phyloP scores from a whole-genome alignment of 2,888 invertebrate species.

The Caenorhabditis afra region DNA sequence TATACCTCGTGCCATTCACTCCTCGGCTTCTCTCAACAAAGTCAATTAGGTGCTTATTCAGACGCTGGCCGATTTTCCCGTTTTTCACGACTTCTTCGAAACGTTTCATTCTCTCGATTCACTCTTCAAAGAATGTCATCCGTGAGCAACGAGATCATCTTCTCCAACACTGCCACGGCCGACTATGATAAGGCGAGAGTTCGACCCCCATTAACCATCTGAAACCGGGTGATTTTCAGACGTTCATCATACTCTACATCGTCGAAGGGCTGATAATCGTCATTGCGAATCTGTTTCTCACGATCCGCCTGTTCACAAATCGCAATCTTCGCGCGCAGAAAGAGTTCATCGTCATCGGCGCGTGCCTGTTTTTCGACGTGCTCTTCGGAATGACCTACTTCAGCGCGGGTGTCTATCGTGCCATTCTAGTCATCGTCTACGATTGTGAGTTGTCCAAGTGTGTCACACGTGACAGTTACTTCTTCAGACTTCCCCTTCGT shows the following conservation, averaged over 20 bases:
- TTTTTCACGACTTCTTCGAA: constrained; percentile 1
- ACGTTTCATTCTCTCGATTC: not conserved
- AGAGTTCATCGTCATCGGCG: constrained; percentile 61
- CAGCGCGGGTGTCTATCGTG: constrained; percentile 59
- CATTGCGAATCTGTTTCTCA: constrained; percentile 51
- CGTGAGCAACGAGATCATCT: constrained; percentile 24
- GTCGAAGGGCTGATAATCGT: constrained; percentile 56
- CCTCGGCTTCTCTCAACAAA: no score
- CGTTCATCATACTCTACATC: constrained; percentile 48
- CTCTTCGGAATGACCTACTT: constrained; percentile 68
- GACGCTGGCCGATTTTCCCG: no score
- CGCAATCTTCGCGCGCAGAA: constrained; percentile 56
- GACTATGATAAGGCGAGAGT: constrained; percentile 36
- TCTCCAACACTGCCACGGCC: constrained; percentile 27
- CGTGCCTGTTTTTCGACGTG: constrained; percentile 63
- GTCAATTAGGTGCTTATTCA: not conserved
- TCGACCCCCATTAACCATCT: no score
- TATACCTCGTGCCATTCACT: no score
- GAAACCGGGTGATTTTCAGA: no score
- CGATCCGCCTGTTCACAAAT: constrained; percentile 46
- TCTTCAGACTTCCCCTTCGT: constrained; percentile 61
- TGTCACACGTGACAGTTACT: not conserved
- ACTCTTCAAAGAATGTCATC: not conserved
- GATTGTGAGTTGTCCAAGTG: constrained; percentile 45
- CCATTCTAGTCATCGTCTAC: constrained; percentile 42